Percentiles rank a stretch among this genome's conserved stretches.
Conservation (phyloP, 2,888 invertebrate species). For the Acleris holmiana region DNA sequence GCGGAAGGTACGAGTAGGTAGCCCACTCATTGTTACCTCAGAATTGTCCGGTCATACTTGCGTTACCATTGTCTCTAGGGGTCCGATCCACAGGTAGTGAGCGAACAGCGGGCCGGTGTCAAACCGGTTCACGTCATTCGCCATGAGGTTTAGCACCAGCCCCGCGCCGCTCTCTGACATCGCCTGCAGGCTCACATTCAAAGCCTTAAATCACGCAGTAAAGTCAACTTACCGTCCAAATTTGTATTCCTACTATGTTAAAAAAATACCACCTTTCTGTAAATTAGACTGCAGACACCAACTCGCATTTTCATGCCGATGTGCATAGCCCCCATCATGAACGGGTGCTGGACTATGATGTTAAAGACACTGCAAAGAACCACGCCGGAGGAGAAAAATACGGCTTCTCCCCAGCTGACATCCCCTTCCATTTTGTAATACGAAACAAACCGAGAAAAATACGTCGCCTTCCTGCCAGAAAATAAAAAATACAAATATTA, state of each 20-base stretch:
- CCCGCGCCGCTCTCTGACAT: slow-evolving; percentile 73
- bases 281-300: slow-evolving; percentile 92
- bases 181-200: slow-evolving; percentile 73
- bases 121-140: slow-evolving; percentile 91
- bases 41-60: too few relatives aligned
- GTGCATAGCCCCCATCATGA: slow-evolving; percentile 88
- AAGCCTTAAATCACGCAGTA: slow-evolving; percentile 56
- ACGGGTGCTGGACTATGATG: slow-evolving; percentile 88
- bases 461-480: slow-evolving; percentile 79
- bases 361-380: slow-evolving; percentile 86
- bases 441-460: slow-evolving; percentile 84
- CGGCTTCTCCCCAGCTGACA: slow-evolving; percentile 85
- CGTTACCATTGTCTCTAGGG: slow-evolving; percentile 86
- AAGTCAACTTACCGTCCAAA: not conserved
- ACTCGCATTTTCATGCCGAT: slow-evolving; percentile 93
- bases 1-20: too few relatives aligned
- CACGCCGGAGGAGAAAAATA: slow-evolving; percentile 87
- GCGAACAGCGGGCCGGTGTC: slow-evolving; percentile 88
- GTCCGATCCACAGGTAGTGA: slow-evolving; percentile 91
- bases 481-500: not conserved
- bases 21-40: too few relatives aligned
- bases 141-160: slow-evolving; percentile 85
- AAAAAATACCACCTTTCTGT: slow-evolving; percentile 89
- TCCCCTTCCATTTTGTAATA: slow-evolving; percentile 83
- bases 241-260: not conserved